Evolutionary conservation across 2,888 invertebrate species (phyloP).

Genomic region (Caenorhabditis wallacei): DNA sequence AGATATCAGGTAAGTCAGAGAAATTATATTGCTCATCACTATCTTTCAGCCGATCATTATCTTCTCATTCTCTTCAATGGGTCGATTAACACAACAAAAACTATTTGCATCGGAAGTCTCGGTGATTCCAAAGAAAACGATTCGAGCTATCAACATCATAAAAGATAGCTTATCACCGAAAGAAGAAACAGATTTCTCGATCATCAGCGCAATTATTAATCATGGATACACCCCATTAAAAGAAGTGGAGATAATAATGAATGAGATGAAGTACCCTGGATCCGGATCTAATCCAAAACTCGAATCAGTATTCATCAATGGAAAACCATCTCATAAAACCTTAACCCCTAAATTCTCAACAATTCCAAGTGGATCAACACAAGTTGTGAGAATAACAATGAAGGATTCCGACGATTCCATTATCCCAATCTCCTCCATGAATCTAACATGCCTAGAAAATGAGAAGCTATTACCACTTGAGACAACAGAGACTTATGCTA

Average conservation of each 20-base stretch:
- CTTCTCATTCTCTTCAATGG: conserved; percentile 61
- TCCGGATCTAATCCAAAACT: background rate
- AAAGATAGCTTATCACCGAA: conserved; percentile 59
- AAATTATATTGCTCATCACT: background rate
- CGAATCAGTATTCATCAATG: conserved; percentile 49
- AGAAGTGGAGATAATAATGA: conserved; percentile 45
- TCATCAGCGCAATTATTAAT: conserved; percentile 70
- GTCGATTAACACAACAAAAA: conserved; percentile 61
- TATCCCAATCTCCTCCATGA: conserved; percentile 46
- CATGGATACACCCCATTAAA: conserved; percentile 66
- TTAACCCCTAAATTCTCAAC: conserved; percentile 23
- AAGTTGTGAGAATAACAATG: conserved; percentile 39
- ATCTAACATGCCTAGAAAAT: conserved; percentile 48
- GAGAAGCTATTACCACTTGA: conserved; percentile 51
- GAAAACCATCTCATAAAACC: conserved; percentile 28
- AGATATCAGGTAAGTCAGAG: conserved; percentile 54
- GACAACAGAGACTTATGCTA: conserved; percentile 57
- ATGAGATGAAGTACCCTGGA: conserved; percentile 15
- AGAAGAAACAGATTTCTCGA: conserved; percentile 58
- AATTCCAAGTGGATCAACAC: conserved; percentile 56
- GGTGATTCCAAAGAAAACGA: conserved; percentile 55
- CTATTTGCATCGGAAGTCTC: conserved; percentile 46
- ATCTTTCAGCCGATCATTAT: conserved; percentile 65
- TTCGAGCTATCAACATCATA: conserved; percentile 64
- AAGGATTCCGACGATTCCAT: conserved; percentile 13